Percentiles rank a stretch among this genome's conserved stretches.
Evolutionary conservation across 1,140 invertebrate genomes (phyloP).

Genomic region (Tyrophagus putrescentiae): DNA sequence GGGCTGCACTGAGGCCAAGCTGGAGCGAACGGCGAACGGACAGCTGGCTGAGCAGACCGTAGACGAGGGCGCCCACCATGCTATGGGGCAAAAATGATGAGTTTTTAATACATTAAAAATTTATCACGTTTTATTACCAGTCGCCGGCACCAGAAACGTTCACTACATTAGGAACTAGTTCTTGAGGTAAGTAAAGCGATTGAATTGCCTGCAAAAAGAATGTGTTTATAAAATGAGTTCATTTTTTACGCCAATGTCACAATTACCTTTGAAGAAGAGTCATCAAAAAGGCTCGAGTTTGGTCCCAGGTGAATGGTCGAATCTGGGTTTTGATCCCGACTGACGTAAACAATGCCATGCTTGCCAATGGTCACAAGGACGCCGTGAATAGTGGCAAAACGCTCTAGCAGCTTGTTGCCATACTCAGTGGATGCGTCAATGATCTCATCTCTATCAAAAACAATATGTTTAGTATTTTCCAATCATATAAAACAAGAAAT

Average conservation of each 20-base stretch:
- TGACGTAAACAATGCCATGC: conserved; percentile 8
- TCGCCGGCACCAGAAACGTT: conserved; percentile 44
- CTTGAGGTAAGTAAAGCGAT: conserved; percentile 22
- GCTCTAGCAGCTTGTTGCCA: neutral
- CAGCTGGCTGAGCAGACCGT: neutral
- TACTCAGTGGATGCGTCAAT: neutral
- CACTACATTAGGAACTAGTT: conserved; percentile 31
- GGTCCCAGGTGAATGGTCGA: neutral
- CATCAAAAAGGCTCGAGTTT: neutral
- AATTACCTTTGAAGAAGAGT: neutral
- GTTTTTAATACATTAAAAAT: neutral
- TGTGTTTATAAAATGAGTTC: neutral
- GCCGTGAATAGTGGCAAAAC: neutral
- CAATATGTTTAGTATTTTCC: neutral
- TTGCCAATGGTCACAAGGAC: conserved; percentile 26
- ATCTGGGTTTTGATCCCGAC: neutral
- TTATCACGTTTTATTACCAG: conserved; percentile 32
- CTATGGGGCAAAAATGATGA: neutral
- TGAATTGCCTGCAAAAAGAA: neutral
- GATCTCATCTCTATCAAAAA: neutral
- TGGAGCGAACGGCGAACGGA: neutral
- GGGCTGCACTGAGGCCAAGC: conserved; percentile 2
- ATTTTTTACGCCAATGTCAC: neutral
- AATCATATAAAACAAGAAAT: neutral
- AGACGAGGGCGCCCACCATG: conserved; percentile 5